These are phyloP conservation scores for Apogon talboti DNA, from an alignment of 2,797 vertebrate species.

Conservation along the genomic window DNA sequence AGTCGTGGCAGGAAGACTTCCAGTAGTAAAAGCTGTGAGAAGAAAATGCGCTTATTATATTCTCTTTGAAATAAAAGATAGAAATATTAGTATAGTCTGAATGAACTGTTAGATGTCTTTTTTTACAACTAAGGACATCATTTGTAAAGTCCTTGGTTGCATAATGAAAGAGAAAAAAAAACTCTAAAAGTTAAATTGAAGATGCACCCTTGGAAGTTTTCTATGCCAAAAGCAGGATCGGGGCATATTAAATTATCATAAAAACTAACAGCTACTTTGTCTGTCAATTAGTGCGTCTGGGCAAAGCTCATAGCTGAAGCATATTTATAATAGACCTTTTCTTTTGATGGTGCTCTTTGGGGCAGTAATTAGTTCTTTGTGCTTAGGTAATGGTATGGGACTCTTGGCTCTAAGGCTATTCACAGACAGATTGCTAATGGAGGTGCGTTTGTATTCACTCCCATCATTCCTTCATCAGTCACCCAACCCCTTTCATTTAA, in stretches of 20 bases:
- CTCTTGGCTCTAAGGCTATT: constrained; percentile 61
- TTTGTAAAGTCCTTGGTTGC: neutral
- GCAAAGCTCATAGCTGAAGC: constrained; percentile 31
- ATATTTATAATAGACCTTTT: constrained; percentile 45
- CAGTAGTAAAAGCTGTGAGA: too few species aligned
- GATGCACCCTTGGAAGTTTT: neutral
- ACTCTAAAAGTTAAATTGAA: neutral
- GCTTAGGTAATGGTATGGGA: constrained; percentile 57
- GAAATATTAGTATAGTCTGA: too few species aligned
- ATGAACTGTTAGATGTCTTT: too few species aligned
- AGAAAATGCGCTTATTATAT: too few species aligned
- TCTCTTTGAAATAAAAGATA: too few species aligned
- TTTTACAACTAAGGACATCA: too few species aligned
- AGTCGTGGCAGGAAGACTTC: too few species aligned
- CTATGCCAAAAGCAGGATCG: constrained; percentile 8
- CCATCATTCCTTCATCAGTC: constrained; percentile 69
- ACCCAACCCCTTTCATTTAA: constrained; percentile 60
- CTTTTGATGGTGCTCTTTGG: constrained; percentile 54
- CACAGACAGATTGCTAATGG: constrained; percentile 74
- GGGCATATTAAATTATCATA: constrained; percentile 24
- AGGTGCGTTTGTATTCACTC: constrained; percentile 65
- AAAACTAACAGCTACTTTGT: constrained; percentile 38
- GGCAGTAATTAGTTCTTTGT: constrained; percentile 67
- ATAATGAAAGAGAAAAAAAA: neutral
- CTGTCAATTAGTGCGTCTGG: constrained; percentile 47